Percentiles rank a stretch among this genome's conserved stretches.
Conservation (phyloP, 2,797 vertebrate species). For the Tachyglossus aculeatus region DNA sequence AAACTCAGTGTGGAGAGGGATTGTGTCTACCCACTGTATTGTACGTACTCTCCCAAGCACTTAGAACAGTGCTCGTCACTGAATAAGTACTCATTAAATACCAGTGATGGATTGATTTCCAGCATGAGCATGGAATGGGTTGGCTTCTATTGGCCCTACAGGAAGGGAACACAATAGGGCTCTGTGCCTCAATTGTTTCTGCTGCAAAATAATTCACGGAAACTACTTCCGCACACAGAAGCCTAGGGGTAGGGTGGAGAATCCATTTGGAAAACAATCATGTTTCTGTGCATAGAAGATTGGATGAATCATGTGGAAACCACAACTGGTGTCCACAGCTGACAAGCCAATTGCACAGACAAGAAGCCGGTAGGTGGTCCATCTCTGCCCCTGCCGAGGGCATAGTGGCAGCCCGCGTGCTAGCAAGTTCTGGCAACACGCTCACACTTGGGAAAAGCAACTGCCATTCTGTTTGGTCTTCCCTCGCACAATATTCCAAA, state of each 20-base stretch:
- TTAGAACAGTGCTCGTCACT: too few species aligned
- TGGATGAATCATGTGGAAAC: slow-evolving; percentile 7
- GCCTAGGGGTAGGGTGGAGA: too few species aligned
- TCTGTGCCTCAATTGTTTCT: too few species aligned
- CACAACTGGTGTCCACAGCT: slow-evolving; percentile 26
- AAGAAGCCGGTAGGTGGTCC: background rate
- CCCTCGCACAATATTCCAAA: slow-evolving; percentile 29
- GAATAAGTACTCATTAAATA: too few species aligned
- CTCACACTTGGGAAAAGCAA: slow-evolving; percentile 45
- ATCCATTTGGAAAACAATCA: slow-evolving; percentile 9
- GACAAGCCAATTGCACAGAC: background rate
- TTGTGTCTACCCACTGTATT: too few species aligned
- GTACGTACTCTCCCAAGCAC: too few species aligned
- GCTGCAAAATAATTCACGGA: too few species aligned
- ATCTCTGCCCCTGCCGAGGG: background rate
- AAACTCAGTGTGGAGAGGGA: too few species aligned
- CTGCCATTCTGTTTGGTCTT: slow-evolving; percentile 40
- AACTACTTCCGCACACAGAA: too few species aligned
- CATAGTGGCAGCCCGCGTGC: background rate
- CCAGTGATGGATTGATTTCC: slow-evolving; percentile 4
- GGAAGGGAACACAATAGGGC: too few species aligned
- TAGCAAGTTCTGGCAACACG: slow-evolving; percentile 1
- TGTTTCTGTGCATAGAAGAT: background rate
- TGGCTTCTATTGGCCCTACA: too few species aligned
- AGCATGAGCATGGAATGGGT: background rate